Base-by-base conservation (phyloP, 2,888 invertebrate species). In the Synergus japonicus region DNA sequence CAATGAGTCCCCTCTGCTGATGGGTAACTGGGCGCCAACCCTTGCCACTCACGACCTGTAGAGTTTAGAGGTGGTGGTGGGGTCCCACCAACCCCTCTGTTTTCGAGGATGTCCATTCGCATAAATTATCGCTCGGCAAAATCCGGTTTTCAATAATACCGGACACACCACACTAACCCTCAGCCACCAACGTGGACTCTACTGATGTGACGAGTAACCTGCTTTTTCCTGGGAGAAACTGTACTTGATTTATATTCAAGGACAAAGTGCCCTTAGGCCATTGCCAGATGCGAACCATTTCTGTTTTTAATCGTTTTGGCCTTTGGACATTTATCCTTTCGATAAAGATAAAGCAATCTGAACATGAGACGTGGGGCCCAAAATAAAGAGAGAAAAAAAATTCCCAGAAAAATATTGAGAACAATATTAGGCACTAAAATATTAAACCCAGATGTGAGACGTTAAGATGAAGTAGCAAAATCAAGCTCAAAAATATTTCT, bases 71-170 rank as follows among this genome's bases (percentile, higher is more conserved):
- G 69, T 79, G 78, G 76, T 79, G 79, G 79, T 46, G 66, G 80
- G 79, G 77, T 77, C 69, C 64, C 46, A 76, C 81, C 77, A 81
- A 78, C 79, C 82, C 81, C 79, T 78, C 29, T 76, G 78, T 78
- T 13, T 77, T 41, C 77, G 54, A 76, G 80, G 81, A 83, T 83
- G 83, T 83, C 81, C 83, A 80, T 80, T n/a, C 77, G 81, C 78
- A 84, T 83, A 84, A 82, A 84, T 84, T 84, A 81, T 79, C 79
- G 83, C 79, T 69, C 79, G 65, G 81, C 63, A 78, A 82, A 87
- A 88, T 87, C 88, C 88, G 88, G 88, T 88, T 88, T 86, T 83
- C 80, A 82, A 83, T 85, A 87, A 86, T 86, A 83, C 83, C 79
- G 46, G 77, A 79, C 66, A 58, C 64, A 29, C n/a, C 22, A 29